phyloP scores from a whole-genome alignment of 2,113 vertebrate genomes.

The Hyla sarda region DNA sequence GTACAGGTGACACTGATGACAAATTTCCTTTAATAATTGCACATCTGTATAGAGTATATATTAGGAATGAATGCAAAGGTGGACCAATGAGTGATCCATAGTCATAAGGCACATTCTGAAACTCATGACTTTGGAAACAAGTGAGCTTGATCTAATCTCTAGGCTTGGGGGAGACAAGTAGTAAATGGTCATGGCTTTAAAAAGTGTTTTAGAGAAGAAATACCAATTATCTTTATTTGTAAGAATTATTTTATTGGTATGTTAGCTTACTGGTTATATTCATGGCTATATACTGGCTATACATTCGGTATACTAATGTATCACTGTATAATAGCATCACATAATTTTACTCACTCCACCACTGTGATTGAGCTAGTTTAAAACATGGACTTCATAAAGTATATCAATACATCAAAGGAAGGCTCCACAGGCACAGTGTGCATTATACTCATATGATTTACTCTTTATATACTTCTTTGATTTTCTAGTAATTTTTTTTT shows the following conservation, averaged over 20 bases:
- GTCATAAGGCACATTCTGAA: background rate
- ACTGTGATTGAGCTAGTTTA: background rate
- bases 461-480: background rate
- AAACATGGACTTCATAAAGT: background rate
- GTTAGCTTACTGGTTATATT: too few species aligned
- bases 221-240: too few species aligned
- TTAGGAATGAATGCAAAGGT: background rate
- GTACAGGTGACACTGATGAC: too few species aligned
- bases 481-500: background rate
- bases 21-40: background rate
- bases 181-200: background rate
- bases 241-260: background rate
- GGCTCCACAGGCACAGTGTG: background rate
- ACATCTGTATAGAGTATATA: background rate
- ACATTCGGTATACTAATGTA: background rate
- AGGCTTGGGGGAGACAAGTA: background rate
- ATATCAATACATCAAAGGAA: background rate
- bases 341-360: background rate
- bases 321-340: background rate
- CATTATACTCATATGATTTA: background rate
- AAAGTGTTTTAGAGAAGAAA: background rate
- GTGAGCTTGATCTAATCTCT: background rate
- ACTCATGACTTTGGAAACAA: background rate
- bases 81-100: background rate
- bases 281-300: too few species aligned